Conservation (phyloP, 2,888 invertebrate species). For the Hedychridium roseum region DNA sequence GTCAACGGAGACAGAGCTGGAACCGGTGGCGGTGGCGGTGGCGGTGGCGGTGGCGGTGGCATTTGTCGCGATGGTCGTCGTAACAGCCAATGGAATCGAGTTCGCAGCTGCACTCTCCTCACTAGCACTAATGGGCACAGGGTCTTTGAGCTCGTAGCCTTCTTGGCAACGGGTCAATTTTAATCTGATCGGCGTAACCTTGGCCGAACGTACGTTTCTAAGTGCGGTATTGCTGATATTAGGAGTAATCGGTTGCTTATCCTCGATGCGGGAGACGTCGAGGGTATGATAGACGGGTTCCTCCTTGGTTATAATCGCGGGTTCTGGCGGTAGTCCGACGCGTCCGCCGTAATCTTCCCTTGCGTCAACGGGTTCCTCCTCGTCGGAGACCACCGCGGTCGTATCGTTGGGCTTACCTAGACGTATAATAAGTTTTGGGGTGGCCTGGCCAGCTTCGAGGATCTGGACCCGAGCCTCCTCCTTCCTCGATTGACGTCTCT, state of each 20-base stretch:
- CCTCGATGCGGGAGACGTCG: slow-evolving; percentile 56
- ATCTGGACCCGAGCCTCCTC: slow-evolving; percentile 67
- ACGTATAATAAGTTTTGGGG: slow-evolving; percentile 81
- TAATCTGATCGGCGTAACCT: slow-evolving; percentile 82
- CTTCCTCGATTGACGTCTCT: slow-evolving; percentile 64
- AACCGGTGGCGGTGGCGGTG: no score
- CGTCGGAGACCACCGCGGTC: slow-evolving; percentile 9
- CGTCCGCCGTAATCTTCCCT: slow-evolving; percentile 35
- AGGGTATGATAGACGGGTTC: slow-evolving; percentile 23
- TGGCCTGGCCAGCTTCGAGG: slow-evolving; percentile 68
- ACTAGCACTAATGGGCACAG: slow-evolving; percentile 40
- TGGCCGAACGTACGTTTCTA: slow-evolving; percentile 71
- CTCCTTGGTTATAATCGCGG: slow-evolving; percentile 35
- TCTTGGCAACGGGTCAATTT: slow-evolving; percentile 84
- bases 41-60: slow-evolving; percentile 10
- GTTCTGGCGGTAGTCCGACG: slow-evolving; percentile 42
- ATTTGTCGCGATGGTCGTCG: slow-evolving; percentile 1
- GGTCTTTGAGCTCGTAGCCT: slow-evolving; percentile 69
- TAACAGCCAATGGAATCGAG: slow-evolving; percentile 11
- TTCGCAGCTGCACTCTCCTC: slow-evolving; percentile 21
- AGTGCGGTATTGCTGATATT: slow-evolving; percentile 60
- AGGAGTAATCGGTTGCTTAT: slow-evolving; percentile 61
- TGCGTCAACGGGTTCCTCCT: slow-evolving; percentile 1
- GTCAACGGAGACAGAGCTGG: no score
- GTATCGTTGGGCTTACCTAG: slow-evolving; percentile 64